Conservation (phyloP, 2,888 invertebrate genomes). For the Barypeithes pellucidus region DNA sequence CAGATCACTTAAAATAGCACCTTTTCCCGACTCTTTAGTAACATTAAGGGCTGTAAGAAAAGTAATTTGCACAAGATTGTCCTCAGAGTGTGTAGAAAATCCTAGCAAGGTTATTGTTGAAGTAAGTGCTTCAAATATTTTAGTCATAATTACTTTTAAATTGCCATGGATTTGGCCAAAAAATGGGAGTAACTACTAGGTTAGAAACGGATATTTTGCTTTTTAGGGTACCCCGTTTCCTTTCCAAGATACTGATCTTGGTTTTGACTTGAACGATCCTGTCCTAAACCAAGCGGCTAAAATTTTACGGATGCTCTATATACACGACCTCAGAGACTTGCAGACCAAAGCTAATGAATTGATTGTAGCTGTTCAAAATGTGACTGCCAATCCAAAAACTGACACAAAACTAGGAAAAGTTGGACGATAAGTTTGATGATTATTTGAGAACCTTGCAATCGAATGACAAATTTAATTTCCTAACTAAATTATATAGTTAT, state of each 20-base stretch:
- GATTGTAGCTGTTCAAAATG: constrained; percentile 91
- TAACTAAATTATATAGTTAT: too few species aligned
- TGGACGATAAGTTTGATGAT: constrained; percentile 74
- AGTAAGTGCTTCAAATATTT: constrained; percentile 45
- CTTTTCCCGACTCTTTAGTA: constrained; percentile 86
- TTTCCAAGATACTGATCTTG: constrained; percentile 78
- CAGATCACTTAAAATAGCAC: constrained; percentile 83
- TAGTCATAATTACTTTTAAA: too few species aligned
- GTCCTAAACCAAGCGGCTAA: constrained; percentile 82
- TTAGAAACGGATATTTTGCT: constrained; percentile 15
- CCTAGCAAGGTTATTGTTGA: constrained; percentile 71
- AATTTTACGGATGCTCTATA: constrained; percentile 85
- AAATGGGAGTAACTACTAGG: too few species aligned
- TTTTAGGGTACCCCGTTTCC: constrained; percentile 80
- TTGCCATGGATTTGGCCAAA: too few species aligned
- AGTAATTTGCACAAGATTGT: constrained; percentile 75
- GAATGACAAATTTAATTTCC: neutral
- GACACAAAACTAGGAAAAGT: constrained; percentile 96
- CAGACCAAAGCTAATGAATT: constrained; percentile 96
- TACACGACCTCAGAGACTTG: constrained; percentile 87
- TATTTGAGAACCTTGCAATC: constrained; percentile 11
- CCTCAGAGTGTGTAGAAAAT: constrained; percentile 74
- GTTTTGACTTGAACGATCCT: constrained; percentile 79
- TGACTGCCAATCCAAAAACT: constrained; percentile 98
- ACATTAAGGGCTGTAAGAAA: constrained; percentile 81